Evolutionary conservation across 2,888 invertebrate genomes (phyloP).

Genomic region (Arge pagana): DNA sequence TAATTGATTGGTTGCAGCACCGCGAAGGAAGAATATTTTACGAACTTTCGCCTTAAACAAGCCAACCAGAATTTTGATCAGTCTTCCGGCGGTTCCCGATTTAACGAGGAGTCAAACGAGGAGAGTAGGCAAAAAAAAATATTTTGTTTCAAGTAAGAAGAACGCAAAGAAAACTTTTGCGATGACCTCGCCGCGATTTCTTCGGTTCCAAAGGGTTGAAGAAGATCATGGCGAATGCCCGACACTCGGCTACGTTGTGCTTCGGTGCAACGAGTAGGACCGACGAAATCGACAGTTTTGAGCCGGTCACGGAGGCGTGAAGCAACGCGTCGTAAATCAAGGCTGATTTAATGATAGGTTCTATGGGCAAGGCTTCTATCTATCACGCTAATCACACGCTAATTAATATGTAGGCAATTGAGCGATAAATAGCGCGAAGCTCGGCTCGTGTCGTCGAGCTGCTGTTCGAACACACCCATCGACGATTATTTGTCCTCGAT

Average conservation of each 20-base stretch:
- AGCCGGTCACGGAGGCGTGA: neutral
- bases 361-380: conserved; percentile 4
- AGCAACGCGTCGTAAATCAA: neutral
- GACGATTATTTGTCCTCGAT: too few species aligned
- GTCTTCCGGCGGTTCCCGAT: too few species aligned
- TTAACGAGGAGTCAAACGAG: too few species aligned
- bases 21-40: neutral
- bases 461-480: too few species aligned
- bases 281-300: conserved; percentile 13
- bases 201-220: too few species aligned
- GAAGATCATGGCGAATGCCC: too few species aligned
- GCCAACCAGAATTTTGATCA: neutral
- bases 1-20: conserved; percentile 2
- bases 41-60: conserved; percentile 3
- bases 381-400: conserved; percentile 17
- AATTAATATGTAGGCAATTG: conserved; percentile 20
- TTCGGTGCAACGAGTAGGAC: too few species aligned
- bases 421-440: conserved; percentile 18
- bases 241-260: too few species aligned
- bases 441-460: conserved; percentile 2
- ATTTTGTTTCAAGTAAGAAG: too few species aligned
- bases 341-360: conserved; percentile 16
- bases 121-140: too few species aligned
- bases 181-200: too few species aligned
- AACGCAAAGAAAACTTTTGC: too few species aligned